Evolutionary conservation across 2,113 vertebrate species (phyloP), one percentile per base, ranked within the genome.

Genomic region (Rostratula benghalensis): DNA sequence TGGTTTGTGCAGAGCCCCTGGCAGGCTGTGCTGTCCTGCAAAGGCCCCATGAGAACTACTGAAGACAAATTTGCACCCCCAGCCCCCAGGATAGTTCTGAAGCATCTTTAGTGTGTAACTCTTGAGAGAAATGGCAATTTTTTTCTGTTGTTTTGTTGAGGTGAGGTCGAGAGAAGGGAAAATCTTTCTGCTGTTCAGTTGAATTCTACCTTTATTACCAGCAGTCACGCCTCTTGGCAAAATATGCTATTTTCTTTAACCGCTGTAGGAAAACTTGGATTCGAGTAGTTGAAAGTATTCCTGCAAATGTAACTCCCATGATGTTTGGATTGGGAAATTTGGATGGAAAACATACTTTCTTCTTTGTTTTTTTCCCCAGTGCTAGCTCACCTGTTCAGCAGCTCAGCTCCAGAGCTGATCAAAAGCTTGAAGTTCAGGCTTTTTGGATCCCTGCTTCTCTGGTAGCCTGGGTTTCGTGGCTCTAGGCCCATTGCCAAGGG

Each of bases 51-150:
- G n/a, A 65, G 30, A 53, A 6, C 1, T 1, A 3, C 14, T 21
- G 33, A 6, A 27, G 7, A 2, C 8, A 21, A 16, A 28, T 39
- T 57, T 28, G 5, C 2, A 13, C 13, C 15, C n/a, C 4, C 3
- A 8, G 31, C 4, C 3, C 4, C 2, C 7, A 18, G 84, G 33
- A 27, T 31, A 18, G 11, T 51, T 75, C 9, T 2, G 5, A 24
- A 86, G 16, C 2, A 9, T 4, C 17, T 51, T 75, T 68, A 69
- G 3, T 0, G 0, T 24, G 4, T 46, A 63, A 37, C 11, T 81
- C 63, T 41, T 35, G 27, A 57, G 7, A 35, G 23, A 48, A 77
- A 14, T 35, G 9, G 8, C 9, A 3, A 3, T 23, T 39, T 39
- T 64, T 50, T 37, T 13, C 2, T 43, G 0, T 45, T 46, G 9